These are phyloP conservation scores for Sebastes variabilis DNA, from an alignment of 2,797 vertebrate species.

Conservation along the genomic window DNA sequence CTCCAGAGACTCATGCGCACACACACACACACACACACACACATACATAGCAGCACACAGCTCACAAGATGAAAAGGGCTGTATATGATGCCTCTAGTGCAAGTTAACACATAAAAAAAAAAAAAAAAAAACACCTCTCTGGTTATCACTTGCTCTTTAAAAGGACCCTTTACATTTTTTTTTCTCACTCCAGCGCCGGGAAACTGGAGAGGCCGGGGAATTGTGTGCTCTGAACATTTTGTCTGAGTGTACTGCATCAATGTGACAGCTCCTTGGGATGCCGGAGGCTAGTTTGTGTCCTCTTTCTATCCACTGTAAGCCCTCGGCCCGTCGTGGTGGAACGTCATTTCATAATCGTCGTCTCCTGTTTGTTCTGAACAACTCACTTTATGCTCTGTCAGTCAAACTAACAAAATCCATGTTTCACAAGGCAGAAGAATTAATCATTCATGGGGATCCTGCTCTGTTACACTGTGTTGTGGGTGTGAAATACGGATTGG, in stretches of 20 bases:
- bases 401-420: conserved; percentile 20
- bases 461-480: not conserved
- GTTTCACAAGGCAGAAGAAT: not conserved
- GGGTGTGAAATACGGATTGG: not conserved
- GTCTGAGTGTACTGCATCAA: conserved; percentile 59
- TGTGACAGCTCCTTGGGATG: conserved; percentile 65
- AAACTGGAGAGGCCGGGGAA: conserved; percentile 41
- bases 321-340: not conserved
- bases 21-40: not conserved
- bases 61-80: conserved; percentile 42
- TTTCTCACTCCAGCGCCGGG: conserved; percentile 27
- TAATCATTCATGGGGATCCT: not conserved
- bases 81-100: conserved; percentile 50
- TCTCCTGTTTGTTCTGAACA: conserved; percentile 23
- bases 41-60: not conserved
- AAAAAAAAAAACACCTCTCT: not conserved
- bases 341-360: conserved; percentile 23
- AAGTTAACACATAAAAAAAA: conserved; percentile 21
- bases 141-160: conserved; percentile 31
- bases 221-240: conserved; percentile 61
- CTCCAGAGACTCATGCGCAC: conserved; percentile 15
- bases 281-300: conserved; percentile 56
- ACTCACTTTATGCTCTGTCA: conserved; percentile 5
- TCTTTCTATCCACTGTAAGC: conserved; percentile 46
- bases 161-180: conserved; percentile 12